A percentile compares a stretch with the other conserved stretches of the same genome.
Conservation (phyloP, 2,113 vertebrate genomes). For the Nipponia nippon region DNA sequence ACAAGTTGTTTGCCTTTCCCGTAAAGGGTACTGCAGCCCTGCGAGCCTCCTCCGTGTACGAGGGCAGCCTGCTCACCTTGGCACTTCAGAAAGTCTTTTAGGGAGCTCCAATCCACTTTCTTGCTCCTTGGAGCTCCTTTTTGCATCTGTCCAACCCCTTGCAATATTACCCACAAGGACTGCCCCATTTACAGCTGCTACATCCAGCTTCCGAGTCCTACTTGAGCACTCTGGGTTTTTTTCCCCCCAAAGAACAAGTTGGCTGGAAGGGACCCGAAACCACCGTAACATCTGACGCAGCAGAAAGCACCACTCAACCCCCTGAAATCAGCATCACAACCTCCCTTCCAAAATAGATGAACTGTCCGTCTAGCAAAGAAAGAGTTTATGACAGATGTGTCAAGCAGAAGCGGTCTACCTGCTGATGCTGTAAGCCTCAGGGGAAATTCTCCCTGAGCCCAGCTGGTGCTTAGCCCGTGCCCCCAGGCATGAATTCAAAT, state of each 20-base stretch:
- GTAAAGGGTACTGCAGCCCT: not conserved
- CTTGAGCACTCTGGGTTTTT: not conserved
- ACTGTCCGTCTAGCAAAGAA: not conserved
- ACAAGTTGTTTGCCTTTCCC: not conserved
- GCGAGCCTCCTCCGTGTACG: fast-evolving
- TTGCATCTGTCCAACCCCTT: not conserved
- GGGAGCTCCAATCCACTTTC: not conserved
- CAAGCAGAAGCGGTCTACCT: not conserved
- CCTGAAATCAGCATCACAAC: not conserved
- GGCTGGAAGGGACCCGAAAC: not conserved
- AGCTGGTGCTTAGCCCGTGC: not conserved
- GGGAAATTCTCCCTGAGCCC: not conserved
- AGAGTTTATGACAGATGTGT: not conserved
- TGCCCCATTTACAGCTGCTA: not conserved
- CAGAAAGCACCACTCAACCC: not conserved
- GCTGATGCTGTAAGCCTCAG: not conserved
- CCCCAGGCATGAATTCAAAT: not conserved
- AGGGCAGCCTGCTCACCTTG: not conserved
- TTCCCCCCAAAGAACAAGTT: not conserved
- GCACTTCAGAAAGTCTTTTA: not conserved
- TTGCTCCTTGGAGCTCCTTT: not conserved
- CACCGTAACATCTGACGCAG: not conserved
- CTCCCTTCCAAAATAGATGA: not conserved
- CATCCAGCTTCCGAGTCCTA: not conserved
- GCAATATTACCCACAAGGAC: not conserved